A percentile compares a stretch with the other conserved stretches of the same genome.
Conservation (phyloP, 2,113 vertebrate species). For the Psophia crepitans region DNA sequence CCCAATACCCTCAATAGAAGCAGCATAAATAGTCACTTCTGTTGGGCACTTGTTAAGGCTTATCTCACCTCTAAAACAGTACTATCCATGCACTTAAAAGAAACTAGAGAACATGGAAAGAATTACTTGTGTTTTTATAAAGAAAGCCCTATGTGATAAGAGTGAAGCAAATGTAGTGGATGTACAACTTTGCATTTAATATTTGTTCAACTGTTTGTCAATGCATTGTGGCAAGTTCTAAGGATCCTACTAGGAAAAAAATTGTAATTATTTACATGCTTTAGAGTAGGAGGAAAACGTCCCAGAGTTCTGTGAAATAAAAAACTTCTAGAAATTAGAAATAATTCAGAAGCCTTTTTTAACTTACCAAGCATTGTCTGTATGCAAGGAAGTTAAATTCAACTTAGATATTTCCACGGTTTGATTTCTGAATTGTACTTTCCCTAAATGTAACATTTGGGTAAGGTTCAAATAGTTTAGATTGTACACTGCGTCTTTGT, state of each 20-base stretch:
- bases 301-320: not conserved
- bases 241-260: not conserved
- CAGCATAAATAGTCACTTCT: not conserved
- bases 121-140: not conserved
- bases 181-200: not conserved
- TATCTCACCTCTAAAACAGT: not conserved
- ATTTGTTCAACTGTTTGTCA: too few species aligned
- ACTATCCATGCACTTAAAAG: not conserved
- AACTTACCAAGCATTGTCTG: not conserved
- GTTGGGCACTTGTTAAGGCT: not conserved
- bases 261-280: not conserved
- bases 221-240: not conserved
- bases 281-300: not conserved
- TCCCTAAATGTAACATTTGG: not conserved
- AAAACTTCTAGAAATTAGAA: not conserved
- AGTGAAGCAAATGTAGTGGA: not conserved
- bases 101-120: not conserved
- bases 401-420: not conserved
- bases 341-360: not conserved
- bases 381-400: not conserved
- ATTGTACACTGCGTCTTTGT: not conserved
- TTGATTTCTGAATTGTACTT: not conserved
- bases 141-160: not conserved
- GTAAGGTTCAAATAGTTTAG: not conserved
- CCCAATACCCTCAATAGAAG: fast-evolving